Evolutionary conservation across 2,797 vertebrate genomes (phyloP).

Genomic region (Taeniopygia guttata): DNA sequence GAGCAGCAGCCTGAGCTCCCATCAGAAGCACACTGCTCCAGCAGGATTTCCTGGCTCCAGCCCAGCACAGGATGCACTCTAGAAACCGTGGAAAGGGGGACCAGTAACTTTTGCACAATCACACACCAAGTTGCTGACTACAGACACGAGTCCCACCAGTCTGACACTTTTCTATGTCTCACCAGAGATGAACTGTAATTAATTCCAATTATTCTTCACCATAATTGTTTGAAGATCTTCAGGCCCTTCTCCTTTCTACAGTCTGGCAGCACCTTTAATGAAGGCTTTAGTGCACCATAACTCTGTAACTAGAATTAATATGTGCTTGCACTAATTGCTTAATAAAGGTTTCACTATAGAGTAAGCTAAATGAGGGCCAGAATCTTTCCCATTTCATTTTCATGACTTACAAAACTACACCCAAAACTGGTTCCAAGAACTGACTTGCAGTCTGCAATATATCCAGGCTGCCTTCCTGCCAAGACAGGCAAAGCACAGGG

Average conservation of each 20-base stretch:
- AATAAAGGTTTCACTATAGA: neutral
- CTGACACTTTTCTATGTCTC: neutral
- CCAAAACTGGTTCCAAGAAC: neutral
- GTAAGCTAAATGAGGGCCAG: neutral
- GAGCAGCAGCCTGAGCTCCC: neutral
- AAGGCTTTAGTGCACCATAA: neutral
- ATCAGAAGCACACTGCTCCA: neutral
- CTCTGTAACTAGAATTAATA: neutral
- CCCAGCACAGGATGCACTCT: neutral
- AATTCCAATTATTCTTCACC: neutral
- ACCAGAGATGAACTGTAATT: neutral
- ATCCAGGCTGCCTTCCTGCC: neutral
- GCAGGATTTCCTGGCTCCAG: neutral
- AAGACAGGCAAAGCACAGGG: neutral
- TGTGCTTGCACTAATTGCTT: neutral
- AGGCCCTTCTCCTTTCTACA: neutral
- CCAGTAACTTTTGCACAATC: neutral
- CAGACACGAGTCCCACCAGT: fast-evolving
- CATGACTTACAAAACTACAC: neutral
- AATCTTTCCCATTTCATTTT: neutral
- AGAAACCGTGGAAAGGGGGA: neutral
- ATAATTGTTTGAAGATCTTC: neutral
- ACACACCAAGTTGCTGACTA: neutral
- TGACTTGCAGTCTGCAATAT: neutral
- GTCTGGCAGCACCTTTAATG: neutral